Evolutionary conservation across 30 jellyfish, hydroid and myxozoan genomes (phyloP), one percentile per base, ranked within the genome.

Genomic region (Nemopilema nomurai): DNA sequence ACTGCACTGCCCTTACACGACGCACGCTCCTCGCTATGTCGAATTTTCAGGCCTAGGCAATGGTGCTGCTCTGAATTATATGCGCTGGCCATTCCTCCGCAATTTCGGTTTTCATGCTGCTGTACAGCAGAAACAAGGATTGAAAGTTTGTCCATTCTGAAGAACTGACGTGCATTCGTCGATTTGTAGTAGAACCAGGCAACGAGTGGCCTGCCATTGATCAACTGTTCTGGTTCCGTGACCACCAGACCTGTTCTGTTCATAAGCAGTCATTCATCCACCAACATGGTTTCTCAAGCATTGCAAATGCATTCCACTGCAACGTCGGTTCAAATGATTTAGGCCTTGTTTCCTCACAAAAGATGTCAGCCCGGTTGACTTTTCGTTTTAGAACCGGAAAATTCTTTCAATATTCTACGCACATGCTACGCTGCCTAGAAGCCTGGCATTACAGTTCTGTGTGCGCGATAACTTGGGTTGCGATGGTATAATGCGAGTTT

Each of bases 231-330:
- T 41, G 6, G 57, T 13, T 3, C 57, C 57, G 57, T 13, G 57
- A 41, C 29, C 72, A 19, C 72, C 29, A 63, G 72, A 19, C 72
- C 29, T 63, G 72, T 6, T 22, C 72, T 63, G 72, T 63, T 63
- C 72, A 63, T 63, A 8, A 63, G 72, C 29, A 24, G 26, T 63
- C 29, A 24, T 63, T 63, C 72, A 63, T 63, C 72, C 29, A 24
- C 72, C 57, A 41, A 41, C 57, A 41, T 6, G 57, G 6, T 41
- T 41, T 41, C 57, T 13, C 57, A 13, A 41, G 57, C 57, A 41
- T 41, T 3, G 13, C 72, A 63, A 18, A n/a, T 63, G 29, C 72
- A 6, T n/a, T 8, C 29, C 7, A 63, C 18, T 6, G 29, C 72
- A 3, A 3, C 20, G 26, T n/a, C 72, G 8, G 18, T 63, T 63